Percentiles rank a stretch among this genome's conserved stretches.
Evolutionary conservation across 2,797 vertebrate genomes (phyloP).

Genomic region (Sebastes oblongus): DNA sequence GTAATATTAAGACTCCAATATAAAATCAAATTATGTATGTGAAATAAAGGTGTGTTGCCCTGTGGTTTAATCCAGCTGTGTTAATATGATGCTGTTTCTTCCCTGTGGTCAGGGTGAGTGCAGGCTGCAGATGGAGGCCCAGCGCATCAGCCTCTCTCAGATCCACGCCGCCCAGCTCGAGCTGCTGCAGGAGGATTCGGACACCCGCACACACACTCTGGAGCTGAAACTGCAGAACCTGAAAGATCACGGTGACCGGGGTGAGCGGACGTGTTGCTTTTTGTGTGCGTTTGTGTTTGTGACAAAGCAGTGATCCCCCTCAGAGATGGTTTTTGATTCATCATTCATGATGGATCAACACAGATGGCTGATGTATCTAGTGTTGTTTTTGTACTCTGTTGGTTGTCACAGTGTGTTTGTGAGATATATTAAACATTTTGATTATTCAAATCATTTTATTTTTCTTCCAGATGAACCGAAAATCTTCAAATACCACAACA

Average conservation of each 20-base stretch:
- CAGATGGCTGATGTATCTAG: not conserved
- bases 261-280: conserved; percentile 67
- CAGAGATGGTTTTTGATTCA: conserved; percentile 13
- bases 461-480: conserved; percentile 63
- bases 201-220: conserved; percentile 77
- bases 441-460: not conserved
- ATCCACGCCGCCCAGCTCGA: conserved; percentile 93
- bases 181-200: conserved; percentile 87
- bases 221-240: conserved; percentile 77
- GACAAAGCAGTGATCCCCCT: not conserved
- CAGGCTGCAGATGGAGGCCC: conserved; percentile 92
- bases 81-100: conserved; percentile 10
- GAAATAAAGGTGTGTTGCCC: not conserved
- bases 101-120: conserved; percentile 83
- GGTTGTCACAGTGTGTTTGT: not conserved
- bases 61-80: not conserved
- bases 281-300: conserved; percentile 8
- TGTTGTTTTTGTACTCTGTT: not conserved
- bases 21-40: not conserved
- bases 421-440: not conserved
- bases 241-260: conserved; percentile 68
- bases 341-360: conserved; percentile 2
- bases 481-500: conserved; percentile 75
- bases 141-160: conserved; percentile 91
- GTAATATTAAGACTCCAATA: not conserved